Conservation (phyloP, 2,113 vertebrate genomes). For the Rhinogobius similis region DNA sequence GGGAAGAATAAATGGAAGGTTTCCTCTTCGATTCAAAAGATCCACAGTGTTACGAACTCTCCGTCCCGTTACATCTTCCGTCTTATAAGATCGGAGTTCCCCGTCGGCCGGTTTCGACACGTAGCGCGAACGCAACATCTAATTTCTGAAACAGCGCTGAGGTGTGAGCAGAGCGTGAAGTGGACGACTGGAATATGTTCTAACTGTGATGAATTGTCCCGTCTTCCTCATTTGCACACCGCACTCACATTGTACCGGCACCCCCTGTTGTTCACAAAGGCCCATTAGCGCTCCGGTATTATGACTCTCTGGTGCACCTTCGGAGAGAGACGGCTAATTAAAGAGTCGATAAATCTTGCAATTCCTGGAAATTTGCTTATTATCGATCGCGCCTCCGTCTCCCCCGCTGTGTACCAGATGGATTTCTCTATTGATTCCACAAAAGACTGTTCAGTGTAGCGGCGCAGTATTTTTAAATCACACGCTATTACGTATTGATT, state of each 20-base stretch:
- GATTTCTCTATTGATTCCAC: conserved; percentile 74
- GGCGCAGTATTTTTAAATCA: conserved; percentile 76
- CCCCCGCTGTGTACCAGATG: conserved; percentile 75
- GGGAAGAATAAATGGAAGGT: no score
- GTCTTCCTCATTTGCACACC: conserved; percentile 33
- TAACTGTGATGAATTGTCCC: conserved; percentile 10
- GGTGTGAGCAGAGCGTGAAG: background rate
- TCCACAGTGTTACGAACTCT: no score
- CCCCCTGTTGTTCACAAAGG: conserved; percentile 36
- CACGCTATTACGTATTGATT: conserved; percentile 79
- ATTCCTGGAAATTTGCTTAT: conserved; percentile 80
- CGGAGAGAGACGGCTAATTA: conserved; percentile 74
- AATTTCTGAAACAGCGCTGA: background rate
- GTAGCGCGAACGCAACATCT: background rate
- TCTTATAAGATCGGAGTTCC: background rate
- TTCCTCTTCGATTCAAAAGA: no score
- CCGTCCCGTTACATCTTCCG: background rate
- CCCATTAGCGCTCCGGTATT: conserved; percentile 47
- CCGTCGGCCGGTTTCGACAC: background rate
- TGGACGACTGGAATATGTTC: background rate
- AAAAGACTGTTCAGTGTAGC: conserved; percentile 71
- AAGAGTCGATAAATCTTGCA: conserved; percentile 71
- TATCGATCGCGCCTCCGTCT: conserved; percentile 70
- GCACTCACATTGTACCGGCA: conserved; percentile 19
- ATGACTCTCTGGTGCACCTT: conserved; percentile 62